These are phyloP conservation scores for Bombus balteatus DNA, from an alignment of 1,140 invertebrate genomes.

Conservation along the genomic window DNA sequence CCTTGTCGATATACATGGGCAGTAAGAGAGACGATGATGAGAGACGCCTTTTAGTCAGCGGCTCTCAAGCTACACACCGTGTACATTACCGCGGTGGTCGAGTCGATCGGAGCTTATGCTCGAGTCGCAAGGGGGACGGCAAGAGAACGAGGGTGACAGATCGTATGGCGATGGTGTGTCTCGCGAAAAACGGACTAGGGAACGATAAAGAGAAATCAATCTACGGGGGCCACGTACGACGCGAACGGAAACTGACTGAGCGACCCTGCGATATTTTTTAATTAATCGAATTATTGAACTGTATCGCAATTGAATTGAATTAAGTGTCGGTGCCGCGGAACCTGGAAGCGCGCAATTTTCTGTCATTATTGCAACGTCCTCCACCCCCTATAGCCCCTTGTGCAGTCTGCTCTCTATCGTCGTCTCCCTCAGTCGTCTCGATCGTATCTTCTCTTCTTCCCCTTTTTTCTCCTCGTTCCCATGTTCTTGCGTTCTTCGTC, in stretches of 20 bases:
- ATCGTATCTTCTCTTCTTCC: conserved; percentile 31
- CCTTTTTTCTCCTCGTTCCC: not conserved
- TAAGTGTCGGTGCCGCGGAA: conserved; percentile 75
- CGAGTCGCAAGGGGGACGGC: not conserved
- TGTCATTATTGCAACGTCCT: conserved; percentile 69
- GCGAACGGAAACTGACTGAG: conserved; percentile 56
- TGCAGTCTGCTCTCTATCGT: conserved; percentile 14
- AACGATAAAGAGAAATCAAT: conserved; percentile 4
- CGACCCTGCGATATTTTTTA: conserved; percentile 76
- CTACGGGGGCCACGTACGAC: conserved; percentile 19
- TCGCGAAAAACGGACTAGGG: conserved; percentile 9
- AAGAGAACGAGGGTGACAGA: not conserved
- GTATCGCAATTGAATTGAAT: conserved; percentile 81
- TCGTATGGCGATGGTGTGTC: not conserved
- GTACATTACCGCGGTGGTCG: not conserved
- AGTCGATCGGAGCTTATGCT: not conserved
- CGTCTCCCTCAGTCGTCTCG: conserved; percentile 19
- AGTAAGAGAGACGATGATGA: not conserved
- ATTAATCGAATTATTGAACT: conserved; percentile 83
- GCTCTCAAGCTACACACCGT: conserved; percentile 35
- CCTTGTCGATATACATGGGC: conserved; percentile 50
- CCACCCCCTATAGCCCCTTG: not conserved
- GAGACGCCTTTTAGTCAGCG: conserved; percentile 61
- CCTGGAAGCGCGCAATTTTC: conserved; percentile 76
- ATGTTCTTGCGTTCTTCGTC: conserved; percentile 2